Evolutionary conservation across 1,140 invertebrate genomes (phyloP).

Genomic region (Anagrus nilaparvatae): DNA sequence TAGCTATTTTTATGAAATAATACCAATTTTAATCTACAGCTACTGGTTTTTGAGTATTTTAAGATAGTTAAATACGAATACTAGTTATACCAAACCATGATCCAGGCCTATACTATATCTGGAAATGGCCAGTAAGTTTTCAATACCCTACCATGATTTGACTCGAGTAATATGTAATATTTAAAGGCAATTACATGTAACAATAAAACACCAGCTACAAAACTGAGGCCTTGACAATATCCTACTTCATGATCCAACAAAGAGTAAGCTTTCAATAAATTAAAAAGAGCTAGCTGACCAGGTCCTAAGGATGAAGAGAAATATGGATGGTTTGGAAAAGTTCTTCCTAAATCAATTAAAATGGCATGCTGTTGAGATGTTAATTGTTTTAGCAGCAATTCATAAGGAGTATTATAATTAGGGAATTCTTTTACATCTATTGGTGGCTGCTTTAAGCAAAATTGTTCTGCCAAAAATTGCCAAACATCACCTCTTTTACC

Average conservation of each 20-base stretch:
- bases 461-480: constrained; percentile 79
- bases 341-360: constrained; percentile 82
- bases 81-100: no score
- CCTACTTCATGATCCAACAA: constrained; percentile 88
- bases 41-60: no score
- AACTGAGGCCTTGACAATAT: constrained; percentile 92
- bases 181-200: constrained; percentile 71
- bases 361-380: constrained; percentile 94
- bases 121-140: no score
- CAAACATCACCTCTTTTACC: constrained; percentile 83
- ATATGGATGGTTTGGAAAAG: constrained; percentile 89
- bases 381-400: constrained; percentile 70
- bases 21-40: no score
- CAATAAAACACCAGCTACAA: constrained; percentile 85
- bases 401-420: constrained; percentile 69
- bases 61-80: no score
- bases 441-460: constrained; percentile 57
- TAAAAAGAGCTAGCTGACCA: constrained; percentile 87
- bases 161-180: no score
- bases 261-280: constrained; percentile 92
- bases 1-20: no score
- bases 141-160: no score
- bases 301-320: constrained; percentile 78
- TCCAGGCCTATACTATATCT: no score
- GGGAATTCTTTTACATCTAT: constrained; percentile 59